Conservation (phyloP, 2,888 invertebrate species). For the Margaritifera margaritifera region DNA sequence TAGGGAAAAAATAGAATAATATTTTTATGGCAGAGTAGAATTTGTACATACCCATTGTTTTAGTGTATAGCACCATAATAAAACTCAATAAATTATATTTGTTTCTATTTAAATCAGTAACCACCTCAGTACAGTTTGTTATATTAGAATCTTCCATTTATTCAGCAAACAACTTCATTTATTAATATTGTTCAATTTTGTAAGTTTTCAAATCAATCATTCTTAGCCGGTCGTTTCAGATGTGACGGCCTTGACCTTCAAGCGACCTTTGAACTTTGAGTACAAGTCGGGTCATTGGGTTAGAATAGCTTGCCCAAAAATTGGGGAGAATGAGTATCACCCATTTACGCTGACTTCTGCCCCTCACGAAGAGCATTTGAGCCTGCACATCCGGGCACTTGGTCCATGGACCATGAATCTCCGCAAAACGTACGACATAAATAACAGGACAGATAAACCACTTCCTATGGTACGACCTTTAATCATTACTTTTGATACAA, state of each 20-base stretch:
- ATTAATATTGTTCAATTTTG: not conserved
- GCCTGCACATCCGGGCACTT: constrained; percentile 78
- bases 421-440: constrained; percentile 69
- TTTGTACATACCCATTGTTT: too few species aligned
- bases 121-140: too few species aligned
- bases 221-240: constrained; percentile 67
- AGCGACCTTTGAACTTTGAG: constrained; percentile 73
- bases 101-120: too few species aligned
- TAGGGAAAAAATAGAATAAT: too few species aligned
- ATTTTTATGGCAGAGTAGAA: too few species aligned
- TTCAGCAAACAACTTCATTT: too few species aligned
- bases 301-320: constrained; percentile 77
- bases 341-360: constrained; percentile 80
- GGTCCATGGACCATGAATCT: constrained; percentile 79
- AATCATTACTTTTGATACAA: too few species aligned
- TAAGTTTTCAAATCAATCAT: not conserved
- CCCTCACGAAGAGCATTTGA: constrained; percentile 77
- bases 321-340: constrained; percentile 78
- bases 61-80: too few species aligned
- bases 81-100: too few species aligned
- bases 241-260: constrained; percentile 77
- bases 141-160: too few species aligned
- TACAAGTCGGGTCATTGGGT: too few species aligned
- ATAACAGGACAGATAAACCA: constrained; percentile 30
- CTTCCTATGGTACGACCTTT: constrained; percentile 34